Evolutionary conservation across 2,113 vertebrate species (phyloP).

Genomic region (Centropus unirufus): DNA sequence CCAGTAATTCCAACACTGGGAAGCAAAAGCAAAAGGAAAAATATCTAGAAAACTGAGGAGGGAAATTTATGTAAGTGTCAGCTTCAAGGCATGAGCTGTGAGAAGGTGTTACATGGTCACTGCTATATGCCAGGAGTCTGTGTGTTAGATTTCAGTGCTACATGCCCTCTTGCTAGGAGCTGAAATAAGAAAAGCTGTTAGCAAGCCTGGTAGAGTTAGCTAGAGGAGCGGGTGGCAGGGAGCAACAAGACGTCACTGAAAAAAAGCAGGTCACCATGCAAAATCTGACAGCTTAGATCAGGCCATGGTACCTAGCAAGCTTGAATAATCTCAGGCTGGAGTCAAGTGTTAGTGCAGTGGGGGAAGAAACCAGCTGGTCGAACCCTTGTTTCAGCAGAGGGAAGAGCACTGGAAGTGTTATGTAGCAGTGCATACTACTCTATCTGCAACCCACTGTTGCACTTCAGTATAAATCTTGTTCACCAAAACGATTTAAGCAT

Average conservation of each 20-base stretch:
- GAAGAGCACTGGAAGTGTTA: background rate
- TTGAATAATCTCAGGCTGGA: background rate
- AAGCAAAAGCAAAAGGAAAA: background rate
- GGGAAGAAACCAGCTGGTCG: background rate
- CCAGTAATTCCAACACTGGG: background rate
- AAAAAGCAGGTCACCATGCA: background rate
- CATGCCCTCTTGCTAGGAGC: background rate
- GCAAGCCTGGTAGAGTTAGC: background rate
- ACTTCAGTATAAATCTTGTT: background rate
- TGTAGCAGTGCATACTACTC: rapidly evolving
- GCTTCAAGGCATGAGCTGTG: background rate
- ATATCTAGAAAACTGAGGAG: background rate
- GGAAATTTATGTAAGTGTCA: background rate
- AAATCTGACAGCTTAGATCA: background rate
- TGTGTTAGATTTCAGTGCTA: background rate
- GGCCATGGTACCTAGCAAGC: background rate
- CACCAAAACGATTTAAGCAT: background rate
- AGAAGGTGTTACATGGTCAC: background rate
- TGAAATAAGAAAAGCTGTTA: background rate
- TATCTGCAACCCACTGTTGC: background rate
- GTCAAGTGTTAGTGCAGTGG: rapidly evolving
- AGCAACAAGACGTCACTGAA: background rate
- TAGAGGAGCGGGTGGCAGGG: background rate
- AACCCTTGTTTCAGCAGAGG: background rate
- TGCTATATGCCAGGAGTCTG: rapidly evolving